Evolutionary conservation across 2,888 invertebrate genomes (phyloP).

Genomic region (Latrodectus hesperus): DNA sequence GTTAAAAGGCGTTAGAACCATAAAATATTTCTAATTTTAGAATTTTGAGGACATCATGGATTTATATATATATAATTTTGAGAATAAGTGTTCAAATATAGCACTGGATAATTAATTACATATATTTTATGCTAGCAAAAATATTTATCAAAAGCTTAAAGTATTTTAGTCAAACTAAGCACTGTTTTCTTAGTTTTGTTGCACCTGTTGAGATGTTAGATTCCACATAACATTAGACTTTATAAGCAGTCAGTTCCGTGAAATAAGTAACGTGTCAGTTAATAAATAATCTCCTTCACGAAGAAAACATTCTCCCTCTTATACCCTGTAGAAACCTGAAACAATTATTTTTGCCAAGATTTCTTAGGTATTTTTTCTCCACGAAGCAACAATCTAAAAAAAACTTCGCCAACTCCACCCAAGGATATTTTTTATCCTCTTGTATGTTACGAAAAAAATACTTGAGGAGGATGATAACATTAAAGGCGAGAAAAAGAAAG

Average conservation of each 20-base stretch:
- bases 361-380: slow-evolving; percentile 6
- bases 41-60: too few species aligned
- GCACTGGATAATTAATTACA: neutral
- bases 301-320: neutral
- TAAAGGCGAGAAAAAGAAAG: neutral
- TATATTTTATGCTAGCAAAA: too few species aligned
- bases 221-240: too few species aligned
- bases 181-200: too few species aligned
- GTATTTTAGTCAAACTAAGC: too few species aligned
- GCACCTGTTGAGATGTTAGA: too few species aligned
- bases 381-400: neutral
- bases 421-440: neutral
- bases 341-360: slow-evolving; percentile 55
- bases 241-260: too few species aligned
- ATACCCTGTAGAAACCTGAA: neutral
- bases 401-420: neutral
- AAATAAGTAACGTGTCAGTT: too few species aligned
- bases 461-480: neutral
- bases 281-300: too few species aligned
- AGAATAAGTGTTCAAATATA: neutral
- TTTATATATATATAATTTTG: slow-evolving; percentile 5
- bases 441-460: neutral
- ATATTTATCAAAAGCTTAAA: too few species aligned
- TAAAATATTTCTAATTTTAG: too few species aligned
- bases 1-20: too few species aligned